These are phyloP conservation scores for Nyctalus aviator DNA, from an alignment of 2,797 vertebrate species.

Conservation along the genomic window DNA sequence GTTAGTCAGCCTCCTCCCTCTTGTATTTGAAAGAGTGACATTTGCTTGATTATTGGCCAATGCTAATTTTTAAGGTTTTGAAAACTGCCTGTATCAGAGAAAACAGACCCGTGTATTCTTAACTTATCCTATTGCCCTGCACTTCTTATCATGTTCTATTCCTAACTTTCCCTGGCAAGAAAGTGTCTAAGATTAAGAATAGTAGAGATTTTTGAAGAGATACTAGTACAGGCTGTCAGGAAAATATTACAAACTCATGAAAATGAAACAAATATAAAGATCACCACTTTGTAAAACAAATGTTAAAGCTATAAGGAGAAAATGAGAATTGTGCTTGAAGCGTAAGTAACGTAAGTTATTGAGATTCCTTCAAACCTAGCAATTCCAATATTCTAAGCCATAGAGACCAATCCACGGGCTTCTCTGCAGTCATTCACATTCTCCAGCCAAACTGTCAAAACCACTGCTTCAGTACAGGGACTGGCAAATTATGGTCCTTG, in stretches of 20 bases:
- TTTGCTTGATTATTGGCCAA: neutral
- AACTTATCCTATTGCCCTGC: neutral
- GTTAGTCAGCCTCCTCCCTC: neutral
- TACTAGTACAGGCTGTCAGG: neutral
- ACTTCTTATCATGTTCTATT: neutral
- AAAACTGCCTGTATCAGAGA: neutral
- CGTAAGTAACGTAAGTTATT: slow-evolving; percentile 16
- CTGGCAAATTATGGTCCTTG: neutral
- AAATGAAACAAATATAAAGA: slow-evolving; percentile 22
- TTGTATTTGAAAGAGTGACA: neutral
- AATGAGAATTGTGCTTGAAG: neutral
- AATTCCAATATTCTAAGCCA: neutral
- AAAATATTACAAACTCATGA: slow-evolving; percentile 46
- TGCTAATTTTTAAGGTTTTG: neutral
- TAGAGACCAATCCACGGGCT: neutral
- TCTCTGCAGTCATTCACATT: neutral
- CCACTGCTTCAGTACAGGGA: neutral
- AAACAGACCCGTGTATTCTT: neutral
- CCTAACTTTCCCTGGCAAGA: neutral
- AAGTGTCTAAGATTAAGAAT: neutral
- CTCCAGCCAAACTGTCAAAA: slow-evolving; percentile 19
- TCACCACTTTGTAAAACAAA: neutral
- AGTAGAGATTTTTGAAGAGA: slow-evolving; percentile 47
- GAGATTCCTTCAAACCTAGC: neutral
- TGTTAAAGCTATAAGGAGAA: slow-evolving; percentile 6